Percentiles rank a stretch among this genome's conserved stretches.
These are phyloP conservation scores for Staurois parvus DNA, from an alignment of 2,797 vertebrate genomes.

Conservation along the genomic window DNA sequence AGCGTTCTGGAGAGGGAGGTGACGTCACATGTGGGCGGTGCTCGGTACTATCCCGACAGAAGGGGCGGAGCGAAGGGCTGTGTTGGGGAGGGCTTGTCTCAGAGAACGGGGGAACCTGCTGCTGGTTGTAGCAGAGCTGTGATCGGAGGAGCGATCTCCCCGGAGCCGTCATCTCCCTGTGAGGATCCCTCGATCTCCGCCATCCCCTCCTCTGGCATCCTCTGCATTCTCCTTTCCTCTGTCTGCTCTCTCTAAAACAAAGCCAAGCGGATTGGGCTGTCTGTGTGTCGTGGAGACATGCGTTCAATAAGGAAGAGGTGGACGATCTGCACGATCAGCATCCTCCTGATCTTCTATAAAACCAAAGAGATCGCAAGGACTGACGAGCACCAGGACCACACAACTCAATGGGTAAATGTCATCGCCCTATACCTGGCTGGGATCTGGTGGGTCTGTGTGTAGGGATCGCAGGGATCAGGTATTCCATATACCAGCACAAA, in stretches of 20 bases:
- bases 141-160: constrained; percentile 13
- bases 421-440: not conserved
- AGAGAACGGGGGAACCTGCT: constrained; percentile 37
- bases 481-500: constrained; percentile 15
- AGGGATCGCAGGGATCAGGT: not conserved
- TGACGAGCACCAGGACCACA: constrained; percentile 81
- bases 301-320: constrained; percentile 84
- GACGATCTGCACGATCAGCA: constrained; percentile 87
- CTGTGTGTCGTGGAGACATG: constrained; percentile 73
- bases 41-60: not conserved
- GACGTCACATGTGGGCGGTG: not conserved
- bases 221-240: not conserved
- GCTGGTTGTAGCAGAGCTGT: not conserved
- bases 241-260: not conserved
- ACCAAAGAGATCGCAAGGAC: constrained; percentile 86
- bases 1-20: not conserved
- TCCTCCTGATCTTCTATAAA: constrained; percentile 88
- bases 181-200: not conserved
- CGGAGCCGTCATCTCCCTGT: not conserved
- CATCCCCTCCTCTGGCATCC: not conserved
- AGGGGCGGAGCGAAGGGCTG: not conserved
- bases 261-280: constrained; percentile 56
- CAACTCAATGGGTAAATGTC: constrained; percentile 80
- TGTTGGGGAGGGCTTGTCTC: constrained; percentile 10
- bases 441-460: not conserved